Percentiles rank a stretch among this genome's conserved stretches.
These are phyloP conservation scores for Melitaea cinxia DNA, from an alignment of 1,140 invertebrate species.

Conservation along the genomic window DNA sequence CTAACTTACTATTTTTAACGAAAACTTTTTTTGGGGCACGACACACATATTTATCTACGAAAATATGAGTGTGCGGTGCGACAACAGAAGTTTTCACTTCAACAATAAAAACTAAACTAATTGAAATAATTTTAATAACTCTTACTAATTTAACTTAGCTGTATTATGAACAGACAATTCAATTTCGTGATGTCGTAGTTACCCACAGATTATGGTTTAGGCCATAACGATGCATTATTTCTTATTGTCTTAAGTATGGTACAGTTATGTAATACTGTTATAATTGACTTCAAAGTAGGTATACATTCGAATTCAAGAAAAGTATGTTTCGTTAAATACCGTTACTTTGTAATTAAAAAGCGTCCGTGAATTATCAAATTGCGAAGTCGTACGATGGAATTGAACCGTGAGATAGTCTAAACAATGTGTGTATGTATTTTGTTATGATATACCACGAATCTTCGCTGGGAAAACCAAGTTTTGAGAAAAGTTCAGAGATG, in stretches of 20 bases:
- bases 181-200: no score
- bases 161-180: background rate
- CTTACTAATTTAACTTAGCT: no score
- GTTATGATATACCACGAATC: background rate
- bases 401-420: constrained; percentile 9
- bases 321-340: constrained; percentile 15
- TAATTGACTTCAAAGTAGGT: constrained; percentile 5
- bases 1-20: no score
- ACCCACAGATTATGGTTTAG: background rate
- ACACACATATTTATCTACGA: no score
- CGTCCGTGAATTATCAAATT: constrained; percentile 1
- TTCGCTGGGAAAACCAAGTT: background rate
- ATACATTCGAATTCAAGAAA: background rate
- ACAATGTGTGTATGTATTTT: background rate
- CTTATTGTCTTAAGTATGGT: constrained; percentile 10
- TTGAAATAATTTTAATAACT: no score
- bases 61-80: no score
- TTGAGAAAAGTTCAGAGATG: no score
- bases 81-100: no score
- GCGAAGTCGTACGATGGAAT: background rate
- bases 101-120: no score
- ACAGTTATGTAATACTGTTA: constrained; percentile 32
- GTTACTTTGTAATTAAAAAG: constrained; percentile 18
- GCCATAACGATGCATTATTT: background rate
- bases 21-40: no score